A percentile compares a stretch with the other conserved stretches of the same genome.
These are phyloP conservation scores for Eupithecia exiguata DNA, from an alignment of 2,888 invertebrate species.

Conservation along the genomic window DNA sequence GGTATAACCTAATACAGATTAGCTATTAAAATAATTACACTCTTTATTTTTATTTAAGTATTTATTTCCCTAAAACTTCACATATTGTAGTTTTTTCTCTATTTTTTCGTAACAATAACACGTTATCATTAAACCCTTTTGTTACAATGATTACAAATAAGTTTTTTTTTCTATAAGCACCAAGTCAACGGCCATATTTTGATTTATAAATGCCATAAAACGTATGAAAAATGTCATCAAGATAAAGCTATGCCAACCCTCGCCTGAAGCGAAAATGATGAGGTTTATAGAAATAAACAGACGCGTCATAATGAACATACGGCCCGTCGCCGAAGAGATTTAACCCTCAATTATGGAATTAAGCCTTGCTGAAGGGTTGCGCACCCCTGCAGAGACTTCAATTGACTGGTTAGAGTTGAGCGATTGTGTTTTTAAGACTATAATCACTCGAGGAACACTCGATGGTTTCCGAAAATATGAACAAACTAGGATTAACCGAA, in stretches of 20 bases:
- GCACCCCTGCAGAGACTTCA: conserved; percentile 63
- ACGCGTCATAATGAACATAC: conserved; percentile 76
- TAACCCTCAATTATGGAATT: conserved; percentile 83
- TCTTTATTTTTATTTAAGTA: not conserved
- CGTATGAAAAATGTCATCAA: conserved; percentile 57
- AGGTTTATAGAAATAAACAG: conserved; percentile 53
- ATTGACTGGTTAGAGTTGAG: conserved; percentile 48
- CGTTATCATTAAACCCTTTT: no score
- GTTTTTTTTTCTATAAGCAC: no score
- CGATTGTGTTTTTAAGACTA: conserved; percentile 15
- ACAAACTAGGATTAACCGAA: no score
- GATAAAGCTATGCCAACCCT: conserved; percentile 55
- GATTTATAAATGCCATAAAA: conserved; percentile 43
- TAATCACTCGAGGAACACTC: not conserved
- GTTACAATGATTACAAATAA: no score
- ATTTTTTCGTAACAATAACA: no score
- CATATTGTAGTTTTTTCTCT: no score
- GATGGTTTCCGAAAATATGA: not conserved
- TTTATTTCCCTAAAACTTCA: not conserved
- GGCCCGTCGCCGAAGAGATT: conserved; percentile 74
- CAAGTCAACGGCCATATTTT: not conserved
- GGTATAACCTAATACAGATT: no score
- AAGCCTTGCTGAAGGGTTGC: conserved; percentile 78
- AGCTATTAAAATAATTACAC: no score
- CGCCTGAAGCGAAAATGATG: conserved; percentile 47